These are phyloP conservation scores for Cheilosia soror DNA, from an alignment of 2,888 invertebrate species.

Conservation along the genomic window DNA sequence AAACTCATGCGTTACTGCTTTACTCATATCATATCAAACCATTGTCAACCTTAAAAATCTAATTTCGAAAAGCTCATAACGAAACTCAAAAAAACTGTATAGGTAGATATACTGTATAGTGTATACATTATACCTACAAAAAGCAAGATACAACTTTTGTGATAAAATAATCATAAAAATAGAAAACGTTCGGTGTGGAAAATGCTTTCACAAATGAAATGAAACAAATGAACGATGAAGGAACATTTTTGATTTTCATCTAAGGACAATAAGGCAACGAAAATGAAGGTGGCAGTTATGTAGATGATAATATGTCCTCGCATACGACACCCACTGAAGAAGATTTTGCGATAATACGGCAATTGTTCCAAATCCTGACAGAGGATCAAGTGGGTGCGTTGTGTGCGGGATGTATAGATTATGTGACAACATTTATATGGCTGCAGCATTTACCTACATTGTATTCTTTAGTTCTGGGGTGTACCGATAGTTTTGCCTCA, in stretches of 20 bases:
- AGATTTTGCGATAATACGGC: slow-evolving; percentile 50
- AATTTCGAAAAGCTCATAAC: slow-evolving; percentile 42
- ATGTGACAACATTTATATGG: neutral
- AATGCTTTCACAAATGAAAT: slow-evolving; percentile 48
- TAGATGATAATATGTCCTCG: neutral
- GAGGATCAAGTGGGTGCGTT: slow-evolving; percentile 32
- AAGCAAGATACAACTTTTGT: slow-evolving; percentile 31
- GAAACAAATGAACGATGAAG: slow-evolving; percentile 60
- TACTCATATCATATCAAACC: slow-evolving; percentile 49
- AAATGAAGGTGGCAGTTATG: neutral
- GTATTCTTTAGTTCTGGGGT: too few relatives aligned
- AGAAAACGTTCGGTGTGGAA: slow-evolving; percentile 26
- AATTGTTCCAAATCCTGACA: slow-evolving; percentile 51
- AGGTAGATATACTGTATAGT: too few relatives aligned
- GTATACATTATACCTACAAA: too few relatives aligned
- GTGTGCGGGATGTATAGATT: slow-evolving; percentile 11
- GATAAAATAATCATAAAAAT: slow-evolving; percentile 57
- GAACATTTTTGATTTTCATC: slow-evolving; percentile 37
- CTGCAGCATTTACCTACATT: too few relatives aligned
- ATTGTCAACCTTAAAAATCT: slow-evolving; percentile 41
- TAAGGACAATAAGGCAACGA: slow-evolving; percentile 1
- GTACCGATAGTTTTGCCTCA: too few relatives aligned
- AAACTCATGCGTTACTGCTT: neutral
- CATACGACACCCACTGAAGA: neutral
- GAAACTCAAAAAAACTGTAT: slow-evolving; percentile 14